Percentiles rank a stretch among this genome's conserved stretches.
phyloP scores from a whole-genome alignment of 2,113 vertebrate genomes.

The Psilopsiagon aymara region DNA sequence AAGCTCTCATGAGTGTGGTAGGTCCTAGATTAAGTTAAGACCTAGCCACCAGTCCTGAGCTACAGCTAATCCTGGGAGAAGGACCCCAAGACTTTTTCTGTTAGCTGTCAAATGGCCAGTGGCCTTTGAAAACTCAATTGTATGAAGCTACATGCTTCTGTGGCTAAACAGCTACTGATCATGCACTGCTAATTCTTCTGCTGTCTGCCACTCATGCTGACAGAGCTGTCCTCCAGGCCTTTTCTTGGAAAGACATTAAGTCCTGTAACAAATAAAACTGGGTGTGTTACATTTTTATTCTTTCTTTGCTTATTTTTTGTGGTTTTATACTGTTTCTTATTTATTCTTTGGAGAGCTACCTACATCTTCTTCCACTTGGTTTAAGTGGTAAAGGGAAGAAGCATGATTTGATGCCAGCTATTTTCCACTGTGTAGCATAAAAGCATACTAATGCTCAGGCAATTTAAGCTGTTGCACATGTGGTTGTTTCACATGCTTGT shows the following conservation, averaged over 20 bases:
- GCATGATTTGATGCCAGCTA: not conserved
- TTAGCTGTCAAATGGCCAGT: not conserved
- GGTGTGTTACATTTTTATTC: not conserved
- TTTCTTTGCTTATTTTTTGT: not conserved
- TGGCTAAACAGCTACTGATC: not conserved
- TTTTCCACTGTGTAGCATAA: not conserved
- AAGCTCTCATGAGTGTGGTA: not conserved
- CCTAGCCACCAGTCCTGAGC: not conserved
- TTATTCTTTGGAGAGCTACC: not conserved
- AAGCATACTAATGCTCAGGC: not conserved
- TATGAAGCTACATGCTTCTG: not conserved
- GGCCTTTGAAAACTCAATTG: not conserved
- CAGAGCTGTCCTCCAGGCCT: not conserved
- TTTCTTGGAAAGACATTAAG: not conserved
- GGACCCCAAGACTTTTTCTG: not conserved
- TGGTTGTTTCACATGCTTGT: not conserved
- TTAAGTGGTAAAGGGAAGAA: not conserved
- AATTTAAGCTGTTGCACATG: fast-evolving
- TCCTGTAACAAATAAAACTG: not conserved
- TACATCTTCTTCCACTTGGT: not conserved
- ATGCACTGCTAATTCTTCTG: not conserved
- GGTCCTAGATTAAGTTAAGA: not conserved
- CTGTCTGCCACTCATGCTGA: not conserved
- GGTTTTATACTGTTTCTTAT: not conserved
- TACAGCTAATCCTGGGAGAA: not conserved